Evolutionary conservation across 2,113 vertebrate species (phyloP), one percentile per base, ranked within the genome.

Genomic region (Turnix velox): DNA sequence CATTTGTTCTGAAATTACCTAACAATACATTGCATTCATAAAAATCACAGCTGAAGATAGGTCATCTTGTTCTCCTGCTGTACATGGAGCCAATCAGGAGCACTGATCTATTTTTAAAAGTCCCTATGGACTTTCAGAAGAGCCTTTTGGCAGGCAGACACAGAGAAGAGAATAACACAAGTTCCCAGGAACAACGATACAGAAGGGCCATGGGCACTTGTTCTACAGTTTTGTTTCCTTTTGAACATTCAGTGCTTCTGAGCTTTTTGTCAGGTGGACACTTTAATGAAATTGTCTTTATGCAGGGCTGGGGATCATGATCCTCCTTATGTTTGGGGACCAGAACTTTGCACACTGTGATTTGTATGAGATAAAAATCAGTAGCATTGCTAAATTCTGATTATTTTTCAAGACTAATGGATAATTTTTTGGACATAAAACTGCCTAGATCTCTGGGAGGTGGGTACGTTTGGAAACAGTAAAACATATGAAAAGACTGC

Each of bases 31-130:
- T 35, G 9, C 23, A 71, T 35, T 31, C 7, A 40, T 68, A 45
- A 84, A 91, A 92, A 79, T 28, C 57, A n/a, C 27, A 52, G 66
- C 37, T 63, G 68, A 86, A 88, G 78, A n/a, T 23, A 18, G 35
- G 13, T 57, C 37, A 43, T 16, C 40, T 40, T 16, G 33, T 59
- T 55, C 51, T 67, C 31, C 18, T 19, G 27, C 39, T 14, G n/a
- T 43, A 28, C 25, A 24, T 13, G 31, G 25, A 68, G 42, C 24
- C 27, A 28, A 37, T 31, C 10, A 20, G 25, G 62, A 49, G 9
- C 57, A 42, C n/a, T 55, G 42, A 58, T 14, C 42, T 71, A 4
- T 54, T 55, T 71, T 86, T 35, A 37, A 71, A 58, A 61, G 8
- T 9, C 31, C 27, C 35, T 0, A 0, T 1, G 8, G 63, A 40